Conservation (phyloP, 2,113 vertebrate species). For the Chunga burmeisteri region DNA sequence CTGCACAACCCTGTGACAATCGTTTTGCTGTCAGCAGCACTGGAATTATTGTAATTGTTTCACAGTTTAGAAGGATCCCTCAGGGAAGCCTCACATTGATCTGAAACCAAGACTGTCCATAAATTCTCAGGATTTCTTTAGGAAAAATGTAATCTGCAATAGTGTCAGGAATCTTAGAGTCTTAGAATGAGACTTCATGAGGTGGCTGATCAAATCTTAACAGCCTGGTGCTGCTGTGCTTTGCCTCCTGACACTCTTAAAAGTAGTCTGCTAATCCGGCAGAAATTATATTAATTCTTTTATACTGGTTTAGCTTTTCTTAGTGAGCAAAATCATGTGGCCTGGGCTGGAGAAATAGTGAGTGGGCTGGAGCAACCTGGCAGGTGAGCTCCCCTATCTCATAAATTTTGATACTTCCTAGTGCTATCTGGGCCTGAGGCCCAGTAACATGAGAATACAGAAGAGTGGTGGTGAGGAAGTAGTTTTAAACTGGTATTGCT, state of each 20-base stretch:
- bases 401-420: background rate
- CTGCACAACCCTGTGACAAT: background rate
- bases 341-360: background rate
- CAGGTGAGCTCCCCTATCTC: background rate
- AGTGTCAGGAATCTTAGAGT: background rate
- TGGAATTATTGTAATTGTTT: background rate
- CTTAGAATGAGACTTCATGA: background rate
- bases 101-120: background rate
- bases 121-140: background rate
- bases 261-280: background rate
- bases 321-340: background rate
- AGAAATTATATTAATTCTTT: background rate
- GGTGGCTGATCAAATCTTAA: background rate
- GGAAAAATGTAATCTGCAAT: background rate
- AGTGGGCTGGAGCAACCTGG: background rate
- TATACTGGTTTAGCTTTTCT: background rate
- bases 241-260: background rate
- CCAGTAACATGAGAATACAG: rapidly evolving
- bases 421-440: background rate
- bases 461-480: background rate
- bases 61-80: background rate
- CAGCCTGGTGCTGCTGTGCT: background rate
- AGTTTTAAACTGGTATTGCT: background rate
- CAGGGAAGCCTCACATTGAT: background rate
- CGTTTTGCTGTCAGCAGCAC: background rate